These are phyloP conservation scores for Poeciliopsis gracilis DNA, from an alignment of 2,797 vertebrate genomes.

Conservation along the genomic window DNA sequence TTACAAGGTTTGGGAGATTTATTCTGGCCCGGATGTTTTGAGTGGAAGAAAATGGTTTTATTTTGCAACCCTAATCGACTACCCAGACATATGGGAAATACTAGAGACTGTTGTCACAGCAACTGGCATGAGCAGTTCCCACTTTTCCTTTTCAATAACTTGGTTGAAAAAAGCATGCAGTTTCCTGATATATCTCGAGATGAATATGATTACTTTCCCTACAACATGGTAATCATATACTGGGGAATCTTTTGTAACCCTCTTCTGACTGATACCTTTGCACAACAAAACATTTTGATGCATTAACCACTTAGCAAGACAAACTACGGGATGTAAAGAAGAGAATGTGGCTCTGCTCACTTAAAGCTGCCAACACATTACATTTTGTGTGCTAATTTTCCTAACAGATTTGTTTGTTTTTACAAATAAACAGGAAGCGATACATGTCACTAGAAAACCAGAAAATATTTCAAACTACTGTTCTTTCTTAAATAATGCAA, in stretches of 20 bases:
- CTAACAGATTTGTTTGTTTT: neutral
- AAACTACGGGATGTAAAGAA: neutral
- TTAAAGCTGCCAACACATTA: neutral
- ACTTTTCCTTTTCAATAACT: neutral
- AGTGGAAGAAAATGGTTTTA: neutral
- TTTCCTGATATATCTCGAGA: neutral
- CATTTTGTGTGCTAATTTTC: neutral
- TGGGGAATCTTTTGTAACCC: neutral
- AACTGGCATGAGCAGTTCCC: neutral
- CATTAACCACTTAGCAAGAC: neutral
- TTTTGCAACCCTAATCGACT: neutral
- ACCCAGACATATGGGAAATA: neutral
- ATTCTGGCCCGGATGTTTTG: neutral
- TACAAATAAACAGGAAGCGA: neutral
- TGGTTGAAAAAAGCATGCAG: neutral
- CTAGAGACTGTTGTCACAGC: neutral
- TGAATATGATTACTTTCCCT: neutral
- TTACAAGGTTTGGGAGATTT: neutral
- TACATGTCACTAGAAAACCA: neutral
- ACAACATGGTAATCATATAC: neutral
- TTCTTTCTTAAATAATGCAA: too few species aligned
- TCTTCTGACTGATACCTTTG: neutral
- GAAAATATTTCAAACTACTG: neutral
- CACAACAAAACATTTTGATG: neutral
- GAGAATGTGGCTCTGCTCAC: neutral